Evolutionary conservation across 1,140 invertebrate species (phyloP).

Genomic region (Coelopa frigida): DNA sequence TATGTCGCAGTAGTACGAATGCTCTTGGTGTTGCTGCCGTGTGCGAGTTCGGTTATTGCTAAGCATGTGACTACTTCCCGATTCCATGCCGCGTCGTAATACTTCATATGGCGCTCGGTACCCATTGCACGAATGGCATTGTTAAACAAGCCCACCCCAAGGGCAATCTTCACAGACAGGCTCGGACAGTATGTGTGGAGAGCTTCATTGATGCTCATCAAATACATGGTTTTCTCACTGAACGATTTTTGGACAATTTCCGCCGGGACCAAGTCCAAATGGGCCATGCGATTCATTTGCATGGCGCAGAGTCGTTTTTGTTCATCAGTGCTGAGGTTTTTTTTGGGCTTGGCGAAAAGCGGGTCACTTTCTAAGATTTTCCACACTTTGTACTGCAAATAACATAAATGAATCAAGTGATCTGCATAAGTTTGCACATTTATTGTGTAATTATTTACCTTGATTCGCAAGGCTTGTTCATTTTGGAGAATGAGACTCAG

Average conservation of each 20-base stretch:
- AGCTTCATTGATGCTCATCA: conserved; percentile 65
- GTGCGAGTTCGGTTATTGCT: conserved; percentile 85
- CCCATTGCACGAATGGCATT: conserved; percentile 64
- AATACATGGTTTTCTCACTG: conserved; percentile 56
- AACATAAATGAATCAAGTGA: no score
- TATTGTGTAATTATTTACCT: conserved; percentile 51
- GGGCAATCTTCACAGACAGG: conserved; percentile 60
- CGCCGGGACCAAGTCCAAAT: conserved; percentile 51
- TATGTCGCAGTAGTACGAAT: conserved; percentile 87
- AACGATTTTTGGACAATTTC: conserved; percentile 55
- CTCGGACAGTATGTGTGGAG: conserved; percentile 59
- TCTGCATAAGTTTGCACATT: no score
- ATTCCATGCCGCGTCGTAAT: conserved; percentile 60
- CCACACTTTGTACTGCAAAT: conserved; percentile 71
- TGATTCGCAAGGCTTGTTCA: conserved; percentile 61
- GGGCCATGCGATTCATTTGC: conserved; percentile 53
- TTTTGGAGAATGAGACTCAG: conserved; percentile 67
- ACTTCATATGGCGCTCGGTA: conserved; percentile 65
- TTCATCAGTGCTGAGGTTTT: conserved; percentile 64
- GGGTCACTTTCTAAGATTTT: conserved; percentile 72
- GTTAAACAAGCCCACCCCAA: conserved; percentile 61
- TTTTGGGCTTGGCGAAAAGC: conserved; percentile 57
- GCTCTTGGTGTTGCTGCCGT: conserved; percentile 88
- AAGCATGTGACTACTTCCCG: conserved; percentile 73
- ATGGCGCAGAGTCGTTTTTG: conserved; percentile 55